Evolutionary conservation across 2,888 invertebrate species (phyloP).

Genomic region (Hanleya hanleyi): DNA sequence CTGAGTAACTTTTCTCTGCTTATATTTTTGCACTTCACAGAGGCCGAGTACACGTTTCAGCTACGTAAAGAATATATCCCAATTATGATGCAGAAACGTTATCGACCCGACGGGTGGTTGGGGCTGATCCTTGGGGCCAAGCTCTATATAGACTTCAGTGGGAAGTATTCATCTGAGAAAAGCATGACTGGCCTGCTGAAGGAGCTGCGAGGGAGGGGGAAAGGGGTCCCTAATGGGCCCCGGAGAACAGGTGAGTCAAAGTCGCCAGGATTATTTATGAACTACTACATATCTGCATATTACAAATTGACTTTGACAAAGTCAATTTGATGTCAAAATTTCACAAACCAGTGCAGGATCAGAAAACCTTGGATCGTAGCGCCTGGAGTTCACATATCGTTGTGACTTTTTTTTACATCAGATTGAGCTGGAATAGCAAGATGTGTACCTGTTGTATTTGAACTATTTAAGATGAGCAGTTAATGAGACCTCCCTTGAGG

Average conservation of each 20-base stretch:
- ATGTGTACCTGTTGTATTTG: too few species aligned
- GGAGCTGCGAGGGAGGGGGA: conserved; percentile 61
- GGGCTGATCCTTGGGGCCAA: conserved; percentile 67
- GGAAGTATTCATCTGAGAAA: conserved; percentile 65
- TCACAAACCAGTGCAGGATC: too few species aligned
- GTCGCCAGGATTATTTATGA: conserved; percentile 5
- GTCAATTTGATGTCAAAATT: background rate
- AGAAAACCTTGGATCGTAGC: too few species aligned
- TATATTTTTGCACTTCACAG: conserved; percentile 38
- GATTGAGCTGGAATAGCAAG: too few species aligned
- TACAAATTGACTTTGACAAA: background rate
- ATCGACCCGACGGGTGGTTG: conserved; percentile 71
- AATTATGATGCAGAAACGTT: conserved; percentile 66
- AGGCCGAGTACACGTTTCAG: conserved; percentile 70
- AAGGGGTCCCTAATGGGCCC: conserved; percentile 22
- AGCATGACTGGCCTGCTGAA: conserved; percentile 60
- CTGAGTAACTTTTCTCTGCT: too few species aligned
- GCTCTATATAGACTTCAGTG: conserved; percentile 68
- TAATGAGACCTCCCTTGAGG: too few species aligned
- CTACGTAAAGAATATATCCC: conserved; percentile 68
- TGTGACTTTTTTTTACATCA: too few species aligned
- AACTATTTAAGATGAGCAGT: too few species aligned
- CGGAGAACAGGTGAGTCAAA: conserved; percentile 4
- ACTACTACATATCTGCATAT: conserved; percentile 4
- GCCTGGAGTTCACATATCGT: too few species aligned